Conservation (phyloP, 2,888 invertebrate species). For the Nyleta sp. region DNA sequence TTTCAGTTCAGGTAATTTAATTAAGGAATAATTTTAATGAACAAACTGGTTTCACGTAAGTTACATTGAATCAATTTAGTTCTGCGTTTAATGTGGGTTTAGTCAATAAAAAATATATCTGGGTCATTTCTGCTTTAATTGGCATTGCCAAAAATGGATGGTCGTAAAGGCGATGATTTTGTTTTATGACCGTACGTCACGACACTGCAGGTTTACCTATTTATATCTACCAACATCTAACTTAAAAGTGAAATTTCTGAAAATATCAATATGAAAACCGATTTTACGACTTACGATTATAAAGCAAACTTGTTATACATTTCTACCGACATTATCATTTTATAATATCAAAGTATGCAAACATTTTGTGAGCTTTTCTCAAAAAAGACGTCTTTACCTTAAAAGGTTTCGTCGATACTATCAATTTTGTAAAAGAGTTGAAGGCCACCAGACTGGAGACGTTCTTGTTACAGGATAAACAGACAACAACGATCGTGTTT, state of each 20-base stretch:
- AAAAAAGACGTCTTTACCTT: conserved; percentile 27
- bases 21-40: conserved; percentile 8
- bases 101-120: conserved; percentile 41
- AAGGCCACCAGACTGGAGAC: conserved; percentile 67
- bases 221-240: conserved; percentile 34
- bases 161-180: conserved; percentile 50
- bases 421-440: conserved; percentile 77
- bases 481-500: conserved; percentile 78
- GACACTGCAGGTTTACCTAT: conserved; percentile 46
- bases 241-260: conserved; percentile 23
- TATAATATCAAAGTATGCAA: conserved; percentile 23
- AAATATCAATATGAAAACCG: conserved; percentile 31
- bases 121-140: conserved; percentile 49
- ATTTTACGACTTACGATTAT: conserved; percentile 5
- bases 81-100: conserved; percentile 19
- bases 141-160: conserved; percentile 45
- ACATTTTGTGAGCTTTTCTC: conserved; percentile 9
- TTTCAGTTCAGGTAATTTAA: neutral
- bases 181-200: conserved; percentile 50
- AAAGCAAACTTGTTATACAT: conserved; percentile 1
- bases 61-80: conserved; percentile 12
- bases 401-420: conserved; percentile 71
- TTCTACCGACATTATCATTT: conserved; percentile 1
- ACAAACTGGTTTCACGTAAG: neutral
- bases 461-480: conserved; percentile 80